These are phyloP conservation scores for Zonotrichia albicollis DNA, from an alignment of 2,797 vertebrate genomes.

Conservation along the genomic window DNA sequence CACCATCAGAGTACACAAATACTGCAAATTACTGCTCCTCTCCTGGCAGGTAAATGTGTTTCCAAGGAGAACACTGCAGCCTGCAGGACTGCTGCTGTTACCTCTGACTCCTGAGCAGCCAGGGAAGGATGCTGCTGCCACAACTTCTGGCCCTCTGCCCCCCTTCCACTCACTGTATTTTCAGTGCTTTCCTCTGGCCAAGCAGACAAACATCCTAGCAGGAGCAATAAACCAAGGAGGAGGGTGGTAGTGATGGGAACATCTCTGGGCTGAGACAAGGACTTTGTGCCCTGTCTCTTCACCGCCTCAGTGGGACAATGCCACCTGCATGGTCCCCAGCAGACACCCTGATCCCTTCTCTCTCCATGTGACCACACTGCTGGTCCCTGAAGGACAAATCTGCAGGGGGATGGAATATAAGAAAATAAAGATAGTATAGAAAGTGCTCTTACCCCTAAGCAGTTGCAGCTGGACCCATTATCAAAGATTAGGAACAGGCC, in stretches of 20 bases:
- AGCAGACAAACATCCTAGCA: neutral
- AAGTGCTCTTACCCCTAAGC: neutral
- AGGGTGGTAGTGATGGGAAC: neutral
- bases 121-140: neutral
- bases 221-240: neutral
- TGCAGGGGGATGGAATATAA: neutral
- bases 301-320: rapidly evolving
- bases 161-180: neutral
- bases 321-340: rapidly evolving
- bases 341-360: rapidly evolving
- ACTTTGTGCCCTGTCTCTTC: neutral
- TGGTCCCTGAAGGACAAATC: neutral
- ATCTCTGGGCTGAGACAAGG: neutral
- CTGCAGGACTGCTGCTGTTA: neutral
- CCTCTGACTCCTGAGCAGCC: neutral
- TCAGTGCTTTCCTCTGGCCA: neutral
- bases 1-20: neutral
- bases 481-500: neutral
- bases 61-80: neutral
- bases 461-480: neutral
- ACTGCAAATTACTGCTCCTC: neutral
- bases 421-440: neutral
- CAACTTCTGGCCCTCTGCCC: neutral
- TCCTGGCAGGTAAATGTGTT: neutral
- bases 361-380: rapidly evolving